phyloP scores from a whole-genome alignment of 2,797 vertebrate genomes.

The Aeoliscus strigatus region DNA sequence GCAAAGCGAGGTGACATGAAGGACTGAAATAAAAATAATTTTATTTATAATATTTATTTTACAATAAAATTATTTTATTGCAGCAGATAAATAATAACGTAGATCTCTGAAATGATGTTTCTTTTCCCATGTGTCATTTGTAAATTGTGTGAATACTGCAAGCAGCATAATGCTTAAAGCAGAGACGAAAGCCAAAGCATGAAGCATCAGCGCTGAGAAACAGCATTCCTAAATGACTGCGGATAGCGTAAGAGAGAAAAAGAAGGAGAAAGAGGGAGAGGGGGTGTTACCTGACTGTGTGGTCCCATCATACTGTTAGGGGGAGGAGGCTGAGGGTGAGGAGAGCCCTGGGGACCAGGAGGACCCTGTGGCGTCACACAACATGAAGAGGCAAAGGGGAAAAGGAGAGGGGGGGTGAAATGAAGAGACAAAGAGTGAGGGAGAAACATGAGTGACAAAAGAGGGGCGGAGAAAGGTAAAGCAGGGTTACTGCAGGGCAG shows the following conservation, averaged over 20 bases:
- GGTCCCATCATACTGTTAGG: constrained; percentile 99
- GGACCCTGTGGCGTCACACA: constrained; percentile 89
- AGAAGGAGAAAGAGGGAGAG: constrained; percentile 50
- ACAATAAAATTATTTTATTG: too few relatives aligned
- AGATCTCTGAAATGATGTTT: background rate
- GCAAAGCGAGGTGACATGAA: constrained; percentile 98
- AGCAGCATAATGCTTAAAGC: constrained; percentile 54
- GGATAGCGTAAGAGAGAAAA: constrained; percentile 37
- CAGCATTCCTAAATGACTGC: constrained; percentile 44
- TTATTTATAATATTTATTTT: too few relatives aligned
- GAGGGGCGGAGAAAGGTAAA: constrained; percentile 59
- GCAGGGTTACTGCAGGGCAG: constrained; percentile 85
- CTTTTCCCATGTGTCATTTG: background rate
- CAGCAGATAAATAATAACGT: constrained; percentile 2
- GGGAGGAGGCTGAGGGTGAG: constrained; percentile 98
- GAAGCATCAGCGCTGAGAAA: constrained; percentile 54
- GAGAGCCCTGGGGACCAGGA: constrained; percentile 98
- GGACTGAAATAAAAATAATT: constrained; percentile 79
- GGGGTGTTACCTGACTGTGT: constrained; percentile 93
- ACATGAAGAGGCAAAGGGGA: constrained; percentile 76
- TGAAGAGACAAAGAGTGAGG: constrained; percentile 22
- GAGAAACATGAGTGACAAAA: constrained; percentile 37
- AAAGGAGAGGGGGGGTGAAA: constrained; percentile 44
- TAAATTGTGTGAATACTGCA: constrained; percentile 27
- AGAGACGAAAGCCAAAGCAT: constrained; percentile 55